These are phyloP conservation scores for Vollenhovia emeryi DNA, from an alignment of 1,140 invertebrate species.

Conservation along the genomic window DNA sequence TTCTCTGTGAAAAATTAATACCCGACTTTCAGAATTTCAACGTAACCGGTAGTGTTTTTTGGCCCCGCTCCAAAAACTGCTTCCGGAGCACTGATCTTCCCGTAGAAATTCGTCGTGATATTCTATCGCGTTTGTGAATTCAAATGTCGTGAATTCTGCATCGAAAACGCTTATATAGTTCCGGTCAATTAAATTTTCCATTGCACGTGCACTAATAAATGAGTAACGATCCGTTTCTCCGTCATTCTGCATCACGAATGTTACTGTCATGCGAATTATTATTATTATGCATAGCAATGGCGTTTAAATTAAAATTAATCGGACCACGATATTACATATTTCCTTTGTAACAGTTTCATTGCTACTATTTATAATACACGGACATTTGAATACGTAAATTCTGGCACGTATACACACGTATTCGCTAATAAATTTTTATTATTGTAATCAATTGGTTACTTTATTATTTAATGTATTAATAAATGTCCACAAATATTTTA, in stretches of 20 bases:
- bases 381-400: not conserved
- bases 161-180: not conserved
- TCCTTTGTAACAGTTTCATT: conserved; percentile 8
- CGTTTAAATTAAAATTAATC: conserved; percentile 34
- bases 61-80: not conserved
- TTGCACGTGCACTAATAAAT: not conserved
- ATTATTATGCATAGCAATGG: not conserved
- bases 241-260: not conserved
- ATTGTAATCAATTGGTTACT: not conserved
- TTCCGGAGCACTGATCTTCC: not conserved
- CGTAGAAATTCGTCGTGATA: not conserved
- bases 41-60: not conserved
- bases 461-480: too few relatives aligned
- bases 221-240: not conserved
- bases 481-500: too few relatives aligned
- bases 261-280: not conserved
- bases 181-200: conserved; percentile 14
- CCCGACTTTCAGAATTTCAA: not conserved
- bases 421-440: not conserved
- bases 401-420: not conserved
- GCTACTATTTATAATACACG: not conserved
- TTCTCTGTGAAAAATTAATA: not conserved
- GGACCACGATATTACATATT: not conserved
- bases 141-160: not conserved
- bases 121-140: not conserved